Percentiles rank a stretch among this genome's conserved stretches.
These are phyloP conservation scores for Poeciliopsis paucimaculata DNA, from an alignment of 2,797 vertebrate genomes.

Conservation along the genomic window DNA sequence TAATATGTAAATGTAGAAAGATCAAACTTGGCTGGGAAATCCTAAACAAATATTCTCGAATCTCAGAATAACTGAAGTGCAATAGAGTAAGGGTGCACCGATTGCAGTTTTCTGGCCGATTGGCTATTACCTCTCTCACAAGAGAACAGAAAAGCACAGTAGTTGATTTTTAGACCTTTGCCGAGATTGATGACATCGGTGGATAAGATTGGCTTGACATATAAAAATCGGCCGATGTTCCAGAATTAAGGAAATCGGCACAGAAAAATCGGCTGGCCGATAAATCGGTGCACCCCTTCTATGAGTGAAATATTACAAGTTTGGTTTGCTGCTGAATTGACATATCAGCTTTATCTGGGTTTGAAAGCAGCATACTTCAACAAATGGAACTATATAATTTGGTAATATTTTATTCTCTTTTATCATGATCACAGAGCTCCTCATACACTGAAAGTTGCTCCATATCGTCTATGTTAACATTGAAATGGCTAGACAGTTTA, in stretches of 20 bases:
- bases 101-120: too few relatives aligned
- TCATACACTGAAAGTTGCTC: neutral
- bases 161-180: too few relatives aligned
- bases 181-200: too few relatives aligned
- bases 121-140: too few relatives aligned
- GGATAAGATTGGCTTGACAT: too few relatives aligned
- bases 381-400: neutral
- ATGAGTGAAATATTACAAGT: neutral
- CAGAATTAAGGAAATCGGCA: too few relatives aligned
- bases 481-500: neutral
- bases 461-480: neutral
- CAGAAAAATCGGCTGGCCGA: too few relatives aligned
- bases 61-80: neutral
- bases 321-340: neutral
- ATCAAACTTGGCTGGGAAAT: neutral
- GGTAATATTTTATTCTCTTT: neutral
- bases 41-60: neutral
- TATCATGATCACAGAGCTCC: neutral
- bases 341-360: neutral
- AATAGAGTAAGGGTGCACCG: too few relatives aligned
- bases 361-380: neutral
- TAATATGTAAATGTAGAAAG: neutral
- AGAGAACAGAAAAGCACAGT: too few relatives aligned
- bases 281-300: too few relatives aligned
- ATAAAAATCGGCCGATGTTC: too few relatives aligned